Evolutionary conservation across 2,113 vertebrate species (phyloP).

Genomic region (Otus sunia): DNA sequence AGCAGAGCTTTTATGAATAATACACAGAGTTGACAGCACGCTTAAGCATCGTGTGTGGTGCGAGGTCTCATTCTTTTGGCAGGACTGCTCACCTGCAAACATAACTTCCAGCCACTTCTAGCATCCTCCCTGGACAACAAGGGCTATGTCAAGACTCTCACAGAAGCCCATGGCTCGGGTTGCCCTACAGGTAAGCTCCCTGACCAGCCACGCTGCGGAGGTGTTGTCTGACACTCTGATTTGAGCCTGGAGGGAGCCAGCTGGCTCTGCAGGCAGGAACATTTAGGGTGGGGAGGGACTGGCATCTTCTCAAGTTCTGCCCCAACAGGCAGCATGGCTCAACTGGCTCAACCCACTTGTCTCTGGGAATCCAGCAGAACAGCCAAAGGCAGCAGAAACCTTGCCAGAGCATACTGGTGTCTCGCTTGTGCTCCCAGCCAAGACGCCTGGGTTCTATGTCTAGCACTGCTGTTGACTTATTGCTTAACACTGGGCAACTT

Average conservation of each 20-base stretch:
- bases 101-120: neutral
- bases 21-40: neutral
- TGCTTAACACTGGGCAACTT: neutral
- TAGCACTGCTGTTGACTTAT: neutral
- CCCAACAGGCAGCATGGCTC: neutral
- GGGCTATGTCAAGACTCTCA: neutral
- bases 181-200: neutral
- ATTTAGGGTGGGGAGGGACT: neutral
- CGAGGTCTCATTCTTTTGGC: neutral
- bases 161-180: neutral
- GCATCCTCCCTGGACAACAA: neutral
- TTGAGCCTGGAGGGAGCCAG: neutral
- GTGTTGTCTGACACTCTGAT: neutral
- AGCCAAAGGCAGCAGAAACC: conserved; percentile 40
- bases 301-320: neutral
- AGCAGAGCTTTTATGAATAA: conserved; percentile 12
- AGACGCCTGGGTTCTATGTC: neutral
- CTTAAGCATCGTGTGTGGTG: neutral
- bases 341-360: neutral
- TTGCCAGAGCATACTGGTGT: conserved; percentile 1
- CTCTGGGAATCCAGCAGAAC: neutral
- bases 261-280: conserved; percentile 1
- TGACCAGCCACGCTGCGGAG: neutral
- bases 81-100: neutral
- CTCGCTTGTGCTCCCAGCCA: neutral